Base-by-base conservation (phyloP, 2,113 vertebrate species). In the Odocoileus virginianus region DNA sequence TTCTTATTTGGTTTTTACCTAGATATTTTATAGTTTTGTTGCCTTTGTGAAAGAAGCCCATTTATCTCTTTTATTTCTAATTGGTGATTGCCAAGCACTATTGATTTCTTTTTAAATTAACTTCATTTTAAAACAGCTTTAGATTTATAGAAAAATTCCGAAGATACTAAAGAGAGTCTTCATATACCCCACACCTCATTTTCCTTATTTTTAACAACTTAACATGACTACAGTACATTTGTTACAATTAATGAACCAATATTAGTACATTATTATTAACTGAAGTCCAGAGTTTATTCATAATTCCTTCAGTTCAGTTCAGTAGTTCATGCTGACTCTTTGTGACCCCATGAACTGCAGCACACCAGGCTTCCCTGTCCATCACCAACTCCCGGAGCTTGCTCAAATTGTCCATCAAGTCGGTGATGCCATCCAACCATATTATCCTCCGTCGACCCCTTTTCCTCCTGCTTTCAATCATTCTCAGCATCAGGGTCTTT, bases 1-100 rank as follows among this genome's bases (percentile, higher is more conserved):
- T 94, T 96, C 87, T 97, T 95, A 45, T 91, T 97, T 97, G 40
- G 13, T 82, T 93, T 97, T 95, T 89, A 40, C 45, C 55, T 96
- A 87, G 76, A 23, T 87, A 89, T 89, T 90, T 96, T 94, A 76
- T 61, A 88, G 28, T 93, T 96, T 57, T 97, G 61, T 87, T 97
- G 64, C 57, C 87, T 95, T 95, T 97, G 40, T 85, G 60, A 94
- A 94, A 91, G 58, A 60, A 95, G 78, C 2, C 17, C 30, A 83
- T 89, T 82, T 95, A 95, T 88, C 88, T 82, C 45, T 83, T 95
- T 97, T 82, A 93, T 94, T 97, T 97, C 61, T 36, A 95, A 82
- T 91, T 94, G 61, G 19, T 90, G 3, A 4, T 94, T 85, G 81
- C 5, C 45, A 28, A 33, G 88, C 93, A 94, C 85, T 97, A 85